phyloP scores from a whole-genome alignment of 1,140 invertebrate genomes.

The Luehdorfia chinensis region DNA sequence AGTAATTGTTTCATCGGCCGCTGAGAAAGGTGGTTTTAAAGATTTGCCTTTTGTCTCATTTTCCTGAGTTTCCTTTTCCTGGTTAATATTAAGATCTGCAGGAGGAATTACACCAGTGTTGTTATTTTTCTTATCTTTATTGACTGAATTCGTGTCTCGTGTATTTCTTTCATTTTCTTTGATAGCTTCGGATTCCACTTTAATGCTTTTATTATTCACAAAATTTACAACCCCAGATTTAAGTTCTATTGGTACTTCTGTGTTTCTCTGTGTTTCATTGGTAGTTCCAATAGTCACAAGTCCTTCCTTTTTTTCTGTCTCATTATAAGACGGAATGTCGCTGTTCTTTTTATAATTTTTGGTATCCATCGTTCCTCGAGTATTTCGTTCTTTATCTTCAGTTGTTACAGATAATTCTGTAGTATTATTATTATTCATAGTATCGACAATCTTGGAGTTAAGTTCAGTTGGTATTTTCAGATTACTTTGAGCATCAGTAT shows the following conservation, averaged over 20 bases:
- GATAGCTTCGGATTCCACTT: not conserved
- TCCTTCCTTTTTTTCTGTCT: no score
- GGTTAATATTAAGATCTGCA: no score
- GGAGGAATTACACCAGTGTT: not conserved
- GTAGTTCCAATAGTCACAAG: no score
- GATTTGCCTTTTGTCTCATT: slow-evolving; percentile 5
- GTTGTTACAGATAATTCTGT: not conserved
- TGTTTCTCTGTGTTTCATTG: not conserved
- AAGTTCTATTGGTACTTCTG: not conserved
- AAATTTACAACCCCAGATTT: no score
- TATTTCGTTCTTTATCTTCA: slow-evolving; percentile 2
- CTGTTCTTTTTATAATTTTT: no score
- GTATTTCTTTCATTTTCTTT: slow-evolving; percentile 14
- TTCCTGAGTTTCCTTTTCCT: not conserved
- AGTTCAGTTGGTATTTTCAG: not conserved
- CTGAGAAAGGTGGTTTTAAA: no score
- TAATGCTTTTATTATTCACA: not conserved
- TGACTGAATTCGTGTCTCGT: not conserved
- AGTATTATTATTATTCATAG: not conserved
- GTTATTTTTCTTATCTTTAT: not conserved
- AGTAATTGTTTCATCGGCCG: not conserved
- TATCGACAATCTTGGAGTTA: not conserved
- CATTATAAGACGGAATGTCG: no score
- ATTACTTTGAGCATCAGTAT: not conserved
- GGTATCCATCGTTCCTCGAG: not conserved